Evolutionary conservation across 2,113 vertebrate species (phyloP).

Genomic region (Pleuronectes platessa): DNA sequence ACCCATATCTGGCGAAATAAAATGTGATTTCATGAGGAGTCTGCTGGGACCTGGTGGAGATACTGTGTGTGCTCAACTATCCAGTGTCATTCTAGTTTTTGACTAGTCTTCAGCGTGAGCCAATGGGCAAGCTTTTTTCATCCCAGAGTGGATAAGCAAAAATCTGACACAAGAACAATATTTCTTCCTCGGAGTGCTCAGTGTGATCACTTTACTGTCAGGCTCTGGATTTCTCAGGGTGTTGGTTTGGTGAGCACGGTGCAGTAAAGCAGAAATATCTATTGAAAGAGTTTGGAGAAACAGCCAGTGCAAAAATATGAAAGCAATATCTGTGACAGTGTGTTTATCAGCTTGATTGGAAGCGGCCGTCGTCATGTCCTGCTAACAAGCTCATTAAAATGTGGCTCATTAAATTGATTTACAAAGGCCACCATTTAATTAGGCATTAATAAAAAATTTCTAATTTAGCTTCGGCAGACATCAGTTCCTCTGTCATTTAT

Average conservation of each 20-base stretch:
- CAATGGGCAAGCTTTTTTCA: not conserved
- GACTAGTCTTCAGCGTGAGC: not conserved
- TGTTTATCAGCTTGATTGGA: not conserved
- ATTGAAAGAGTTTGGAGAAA: not conserved
- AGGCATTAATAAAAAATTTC: not conserved
- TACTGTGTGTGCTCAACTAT: too few relatives aligned
- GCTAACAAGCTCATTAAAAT: conserved; percentile 26
- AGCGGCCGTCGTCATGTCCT: not conserved
- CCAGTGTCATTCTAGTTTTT: too few relatives aligned
- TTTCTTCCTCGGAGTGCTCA: not conserved
- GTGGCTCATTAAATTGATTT: conserved; percentile 19
- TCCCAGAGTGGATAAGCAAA: not conserved
- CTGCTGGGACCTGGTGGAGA: too few relatives aligned
- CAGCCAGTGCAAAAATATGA: not conserved
- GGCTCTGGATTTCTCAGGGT: not conserved
- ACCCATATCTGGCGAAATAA: too few relatives aligned
- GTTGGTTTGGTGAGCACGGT: not conserved
- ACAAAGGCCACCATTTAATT: conserved; percentile 20
- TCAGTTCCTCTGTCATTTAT: not conserved
- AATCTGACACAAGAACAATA: not conserved
- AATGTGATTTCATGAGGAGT: too few relatives aligned
- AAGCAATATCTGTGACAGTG: not conserved
- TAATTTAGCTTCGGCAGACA: conserved; percentile 8
- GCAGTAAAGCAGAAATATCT: not conserved
- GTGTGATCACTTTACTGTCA: not conserved